Conservation (phyloP, 1,140 invertebrate genomes). For the Drosophila baimaii region DNA sequence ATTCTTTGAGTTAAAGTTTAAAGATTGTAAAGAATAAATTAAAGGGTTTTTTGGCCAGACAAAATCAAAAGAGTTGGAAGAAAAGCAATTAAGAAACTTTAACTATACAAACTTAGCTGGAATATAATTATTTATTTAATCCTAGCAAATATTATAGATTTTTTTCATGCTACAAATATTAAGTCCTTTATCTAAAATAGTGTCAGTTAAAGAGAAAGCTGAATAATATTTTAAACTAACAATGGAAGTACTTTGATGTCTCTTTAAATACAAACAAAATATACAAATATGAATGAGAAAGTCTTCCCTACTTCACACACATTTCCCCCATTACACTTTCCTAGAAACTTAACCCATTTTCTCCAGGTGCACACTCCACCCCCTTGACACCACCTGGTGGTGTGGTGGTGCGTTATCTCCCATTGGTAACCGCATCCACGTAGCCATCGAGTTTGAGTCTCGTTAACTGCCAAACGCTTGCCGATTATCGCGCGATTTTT, state of each 20-base stretch:
- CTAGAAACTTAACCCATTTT: too few relatives aligned
- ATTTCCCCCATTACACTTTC: too few relatives aligned
- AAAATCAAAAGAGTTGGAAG: too few relatives aligned
- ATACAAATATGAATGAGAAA: neutral
- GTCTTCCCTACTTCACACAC: too few relatives aligned
- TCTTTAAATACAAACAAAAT: neutral
- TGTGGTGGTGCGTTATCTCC: too few relatives aligned
- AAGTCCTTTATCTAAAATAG: too few relatives aligned
- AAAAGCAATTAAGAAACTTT: too few relatives aligned
- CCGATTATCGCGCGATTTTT: conserved; percentile 77
- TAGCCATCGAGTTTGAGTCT: conserved; percentile 52
- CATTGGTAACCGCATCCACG: conserved; percentile 43
- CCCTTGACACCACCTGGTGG: neutral
- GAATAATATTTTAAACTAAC: neutral
- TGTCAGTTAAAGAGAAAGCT: too few relatives aligned
- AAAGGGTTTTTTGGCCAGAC: neutral
- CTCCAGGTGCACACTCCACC: neutral
- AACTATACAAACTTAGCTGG: neutral
- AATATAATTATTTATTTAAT: too few relatives aligned
- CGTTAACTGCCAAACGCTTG: conserved; percentile 77
- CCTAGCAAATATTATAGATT: too few relatives aligned
- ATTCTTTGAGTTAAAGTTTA: neutral
- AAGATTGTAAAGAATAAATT: neutral
- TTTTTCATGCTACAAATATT: too few relatives aligned
- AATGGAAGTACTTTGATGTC: neutral